Evolutionary conservation across 2,888 invertebrate genomes (phyloP), one percentile per base, ranked within the genome.

Genomic region (Trachelus stipa): DNA sequence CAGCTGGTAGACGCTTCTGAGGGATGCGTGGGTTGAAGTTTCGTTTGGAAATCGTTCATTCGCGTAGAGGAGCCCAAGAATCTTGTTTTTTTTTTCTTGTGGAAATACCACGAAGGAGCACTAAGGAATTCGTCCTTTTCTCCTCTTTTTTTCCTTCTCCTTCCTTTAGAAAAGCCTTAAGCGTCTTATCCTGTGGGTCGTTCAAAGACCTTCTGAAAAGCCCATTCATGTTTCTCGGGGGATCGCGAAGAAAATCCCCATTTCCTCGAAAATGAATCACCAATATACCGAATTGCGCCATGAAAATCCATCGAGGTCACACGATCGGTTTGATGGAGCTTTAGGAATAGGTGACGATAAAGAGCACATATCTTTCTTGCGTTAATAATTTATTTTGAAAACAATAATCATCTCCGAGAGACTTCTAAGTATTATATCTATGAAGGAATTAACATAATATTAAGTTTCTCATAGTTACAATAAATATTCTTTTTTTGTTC

Each of bases 371-470:
- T 11, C 6, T 31, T 69, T 73, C 68, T 74, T 56, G 74, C 73
- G 74, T 85, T 80, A 85, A 85, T 84, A 82, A 81, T 84, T 85
- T 85, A 85, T 85, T 85, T 56, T 77, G 4, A 80, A 85, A 84
- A 85, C 84, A 85, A 79, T 81, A 75, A 79, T 76, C 73, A 81
- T 75, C 76, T 77, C 71, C 69, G 74, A 69, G 76, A 76, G 75
- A 79, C 76, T 79, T 80, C 74, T 35, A 74, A 35, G 35, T 35
- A 3, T 74, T 37, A 37, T 74, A 74, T 68, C 79, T 81, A 73
- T 77, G 75, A 75, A 75, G 78, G 75, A 78, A 73, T 74, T 74
- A 76, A 79, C 79, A 76, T 69, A 35, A 73, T 77, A 69, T 69
- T 81, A 75, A 75, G 77, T 68, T 34, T 77, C 74, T 75, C 74